Base-by-base conservation (phyloP, 2,113 vertebrate species). In the Cyphomyrus plagiostoma region DNA sequence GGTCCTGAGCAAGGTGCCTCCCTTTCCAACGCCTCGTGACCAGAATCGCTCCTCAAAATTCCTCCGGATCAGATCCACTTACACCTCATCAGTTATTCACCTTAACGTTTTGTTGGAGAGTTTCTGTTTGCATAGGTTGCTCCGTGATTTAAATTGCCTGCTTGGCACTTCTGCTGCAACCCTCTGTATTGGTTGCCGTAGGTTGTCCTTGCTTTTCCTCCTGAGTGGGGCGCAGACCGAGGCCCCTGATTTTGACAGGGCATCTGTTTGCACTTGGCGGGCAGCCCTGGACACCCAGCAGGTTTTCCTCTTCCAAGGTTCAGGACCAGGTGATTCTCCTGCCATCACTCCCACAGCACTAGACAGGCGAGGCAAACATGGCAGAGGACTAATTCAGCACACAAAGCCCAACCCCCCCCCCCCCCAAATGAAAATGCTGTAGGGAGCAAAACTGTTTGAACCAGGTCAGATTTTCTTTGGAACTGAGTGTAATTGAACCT, bases 81-180 rank as follows among this genome's bases (percentile, higher is more conserved):
- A 96, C 94, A 93, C 93, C 91, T 95, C 94, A 96, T 97, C 95
- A 95, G 97, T 97, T 97, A 97, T 97, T 97, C 94, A 98, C 91
- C 0, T 62, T 85, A 88, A 93, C 95, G 95, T 96, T 97, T 97
- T 96, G 95, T 97, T 95, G 94, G 95, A 94, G 95, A 95, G 94
- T 95, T 96, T 93, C 95, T 97, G 95, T 97, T 97, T 96, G 97
- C 97, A 97, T 5, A 97, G 96, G 96, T 97, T 96, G 95, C 93
- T 95, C 92, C 93, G 92, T 95, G 95, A 96, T 95, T 95, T 95
- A 95, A 96, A 97, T 95, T 96, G 95, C 95, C 96, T 95, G 94
- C 89, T 94, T 96, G 96, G 93, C 94, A 92, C 92, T 26, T 46
- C 35, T 35, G 9, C 21, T 15, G 30, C 88, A 90, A 58, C 53